A percentile compares a stretch with the other conserved stretches of the same genome.
phyloP scores from a whole-genome alignment of 2,113 vertebrate genomes.

The Gorsachius goisagi region DNA sequence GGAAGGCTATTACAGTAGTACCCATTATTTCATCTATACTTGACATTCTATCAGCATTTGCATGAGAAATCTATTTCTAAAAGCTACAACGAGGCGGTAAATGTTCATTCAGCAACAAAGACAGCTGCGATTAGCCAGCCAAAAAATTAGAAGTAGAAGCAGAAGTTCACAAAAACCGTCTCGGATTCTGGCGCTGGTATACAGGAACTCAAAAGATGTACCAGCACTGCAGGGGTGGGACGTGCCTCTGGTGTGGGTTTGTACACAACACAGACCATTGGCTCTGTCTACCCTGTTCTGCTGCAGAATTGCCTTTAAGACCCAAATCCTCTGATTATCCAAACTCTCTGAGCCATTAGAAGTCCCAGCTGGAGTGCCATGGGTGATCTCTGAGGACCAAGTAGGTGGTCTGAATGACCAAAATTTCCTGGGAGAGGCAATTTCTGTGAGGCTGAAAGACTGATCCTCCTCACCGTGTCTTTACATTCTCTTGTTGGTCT shows the following conservation, averaged over 20 bases:
- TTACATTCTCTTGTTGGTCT: neutral
- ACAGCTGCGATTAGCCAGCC: constrained; percentile 16
- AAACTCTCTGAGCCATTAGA: neutral
- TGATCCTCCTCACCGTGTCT: neutral
- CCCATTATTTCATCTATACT: constrained; percentile 41
- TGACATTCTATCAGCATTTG: constrained; percentile 49
- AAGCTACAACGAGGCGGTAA: neutral
- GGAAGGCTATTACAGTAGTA: constrained; percentile 22
- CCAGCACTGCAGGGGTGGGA: neutral
- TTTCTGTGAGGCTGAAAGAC: neutral
- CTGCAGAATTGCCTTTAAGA: fast-evolving
- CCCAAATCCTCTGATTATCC: neutral
- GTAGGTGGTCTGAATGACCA: neutral
- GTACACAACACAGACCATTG: neutral
- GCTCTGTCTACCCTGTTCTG: neutral
- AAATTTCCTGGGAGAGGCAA: neutral
- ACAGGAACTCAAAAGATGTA: neutral
- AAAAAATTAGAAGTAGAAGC: neutral
- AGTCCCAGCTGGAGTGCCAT: neutral
- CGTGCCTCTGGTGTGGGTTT: neutral
- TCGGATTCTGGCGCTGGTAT: neutral
- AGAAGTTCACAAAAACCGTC: neutral
- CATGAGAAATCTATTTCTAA: constrained; percentile 45
- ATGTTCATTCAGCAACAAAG: constrained; percentile 6
- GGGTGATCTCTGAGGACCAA: neutral